phyloP scores from a whole-genome alignment of 2,888 invertebrate genomes.

The Helleia helle region DNA sequence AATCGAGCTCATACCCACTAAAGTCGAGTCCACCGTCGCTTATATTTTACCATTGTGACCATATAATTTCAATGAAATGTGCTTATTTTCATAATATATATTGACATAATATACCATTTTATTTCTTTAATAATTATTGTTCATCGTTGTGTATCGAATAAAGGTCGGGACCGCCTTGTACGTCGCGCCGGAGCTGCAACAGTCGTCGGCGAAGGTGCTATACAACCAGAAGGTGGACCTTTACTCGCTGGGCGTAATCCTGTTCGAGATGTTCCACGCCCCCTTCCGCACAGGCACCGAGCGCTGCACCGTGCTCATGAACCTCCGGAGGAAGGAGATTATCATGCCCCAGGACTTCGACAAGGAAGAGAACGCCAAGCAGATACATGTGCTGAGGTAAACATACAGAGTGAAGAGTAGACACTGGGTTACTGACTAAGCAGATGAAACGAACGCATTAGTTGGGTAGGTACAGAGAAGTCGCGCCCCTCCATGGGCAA shows the following conservation, averaged over 20 bases:
- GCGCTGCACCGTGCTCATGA: conserved; percentile 82
- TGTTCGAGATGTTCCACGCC: conserved; percentile 96
- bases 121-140: no score
- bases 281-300: conserved; percentile 93
- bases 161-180: conserved; percentile 96
- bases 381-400: conserved; percentile 77
- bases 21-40: no score
- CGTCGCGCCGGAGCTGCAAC: conserved; percentile 92
- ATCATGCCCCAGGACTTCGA: conserved; percentile 81
- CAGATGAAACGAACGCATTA: no score
- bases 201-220: conserved; percentile 79
- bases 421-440: not conserved
- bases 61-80: no score
- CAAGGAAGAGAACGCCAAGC: conserved; percentile 69
- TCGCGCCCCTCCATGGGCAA: no score
- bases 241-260: conserved; percentile 91
- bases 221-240: conserved; percentile 94
- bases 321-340: conserved; percentile 80
- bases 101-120: no score
- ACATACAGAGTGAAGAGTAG: no score
- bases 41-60: no score
- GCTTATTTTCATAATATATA: no score
- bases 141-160: no score
- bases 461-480: no score
- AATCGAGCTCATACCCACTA: no score